Evolutionary conservation across 2,888 invertebrate genomes (phyloP).

Genomic region (Mechanitis mazaeus): DNA sequence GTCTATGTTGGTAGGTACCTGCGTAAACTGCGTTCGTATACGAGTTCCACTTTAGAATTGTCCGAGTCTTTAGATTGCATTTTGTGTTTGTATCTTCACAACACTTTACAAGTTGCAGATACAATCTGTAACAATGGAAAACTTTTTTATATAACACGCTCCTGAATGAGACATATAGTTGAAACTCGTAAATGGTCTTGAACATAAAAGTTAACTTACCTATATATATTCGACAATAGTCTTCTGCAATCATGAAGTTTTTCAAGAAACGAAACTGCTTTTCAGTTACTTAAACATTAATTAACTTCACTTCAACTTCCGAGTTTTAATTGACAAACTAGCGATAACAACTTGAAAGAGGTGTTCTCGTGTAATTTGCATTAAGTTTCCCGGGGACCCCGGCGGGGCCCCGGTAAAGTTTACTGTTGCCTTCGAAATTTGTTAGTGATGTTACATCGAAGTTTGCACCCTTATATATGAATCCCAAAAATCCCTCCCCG

Average conservation of each 20-base stretch:
- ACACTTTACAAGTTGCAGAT: constrained; percentile 5
- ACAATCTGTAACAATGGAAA: constrained; percentile 34
- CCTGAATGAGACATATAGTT: constrained; percentile 17
- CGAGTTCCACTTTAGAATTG: background rate
- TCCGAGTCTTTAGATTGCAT: constrained; percentile 3
- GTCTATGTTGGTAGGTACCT: background rate
- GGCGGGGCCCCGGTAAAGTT: constrained; percentile 56
- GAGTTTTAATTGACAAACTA: constrained; percentile 54
- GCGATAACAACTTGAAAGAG: constrained; percentile 30
- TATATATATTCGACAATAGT: constrained; percentile 34
- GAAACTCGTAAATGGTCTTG: constrained; percentile 19
- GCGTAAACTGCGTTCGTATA: constrained; percentile 1
- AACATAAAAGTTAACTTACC: constrained; percentile 37
- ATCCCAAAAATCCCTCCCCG: constrained; percentile 52
- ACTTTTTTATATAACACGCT: constrained; percentile 22
- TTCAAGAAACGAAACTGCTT: constrained; percentile 37
- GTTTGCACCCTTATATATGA: constrained; percentile 52
- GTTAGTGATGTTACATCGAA: constrained; percentile 50
- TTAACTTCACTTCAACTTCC: constrained; percentile 42
- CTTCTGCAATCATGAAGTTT: constrained; percentile 33
- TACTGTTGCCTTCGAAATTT: constrained; percentile 48
- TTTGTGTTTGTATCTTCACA: constrained; percentile 1
- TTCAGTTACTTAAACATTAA: constrained; percentile 48
- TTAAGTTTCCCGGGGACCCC: constrained; percentile 44
- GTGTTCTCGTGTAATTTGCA: constrained; percentile 22